Evolutionary conservation across 2,113 vertebrate species (phyloP), one percentile per base, ranked within the genome.

Genomic region (Nesogale talazaci): DNA sequence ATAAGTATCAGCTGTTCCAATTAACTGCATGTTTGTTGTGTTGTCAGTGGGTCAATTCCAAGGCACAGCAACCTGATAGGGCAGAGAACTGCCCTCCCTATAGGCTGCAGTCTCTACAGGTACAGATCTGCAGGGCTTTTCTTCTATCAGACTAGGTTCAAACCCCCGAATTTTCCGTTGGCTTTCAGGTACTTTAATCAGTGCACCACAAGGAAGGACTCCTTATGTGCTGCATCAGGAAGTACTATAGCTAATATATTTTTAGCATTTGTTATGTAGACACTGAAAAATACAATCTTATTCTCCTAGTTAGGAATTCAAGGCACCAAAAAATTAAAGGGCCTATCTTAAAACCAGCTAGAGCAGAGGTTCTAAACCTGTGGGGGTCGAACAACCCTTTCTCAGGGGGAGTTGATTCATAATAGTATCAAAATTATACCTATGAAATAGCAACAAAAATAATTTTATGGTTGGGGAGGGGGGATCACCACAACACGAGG

Each of bases 281-380:
- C 74, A 93, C 10, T 94, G 38, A 92, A 84, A 89, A 61, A 92
- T 76, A 72, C 59, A 56, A 81, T 31, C 22, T 17, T 36, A 81
- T 76, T 88, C 14, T 84, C 85, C 40, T 77, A 11, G 38, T 31
- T 83, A 22, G 52, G 25, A 84, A 95, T 57, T 36, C 82, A 86
- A 83, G 70, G 27, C 85, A 91, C 76, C 76, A 22, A 52, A 46
- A 52, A 52, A 52, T 52, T 52, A 52, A 11, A 52, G 10, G 46
- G 46, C 9, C 14, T 52, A 52, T 52, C 46, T 52, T 52, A 52
- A 52, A 52, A 52, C 46, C 46, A 52, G 46, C 46, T 52, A 52
- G 46, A 52, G 46, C 4, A 52, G 46, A 16, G 22, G 11, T 61
- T 61, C 59, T 61, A 16, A 61, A 61, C 59, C 59, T 52, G 10